These are phyloP conservation scores for Vulpes ferrilata DNA, from an alignment of 2,113 vertebrate species.

Conservation along the genomic window DNA sequence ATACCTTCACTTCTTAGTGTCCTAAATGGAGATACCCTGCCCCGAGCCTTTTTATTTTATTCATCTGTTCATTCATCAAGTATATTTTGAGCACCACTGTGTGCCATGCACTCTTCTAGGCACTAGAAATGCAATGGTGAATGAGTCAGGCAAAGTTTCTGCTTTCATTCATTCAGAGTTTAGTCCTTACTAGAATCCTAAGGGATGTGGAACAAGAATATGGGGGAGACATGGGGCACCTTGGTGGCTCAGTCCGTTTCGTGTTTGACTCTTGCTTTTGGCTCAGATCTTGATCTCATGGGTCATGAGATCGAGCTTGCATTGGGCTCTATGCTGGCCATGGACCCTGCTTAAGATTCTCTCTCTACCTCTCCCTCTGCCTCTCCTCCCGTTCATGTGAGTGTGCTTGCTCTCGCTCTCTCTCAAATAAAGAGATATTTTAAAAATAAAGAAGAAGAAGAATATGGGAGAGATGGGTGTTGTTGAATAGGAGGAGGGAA, in stretches of 20 bases:
- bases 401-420: neutral
- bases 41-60: conserved; percentile 14
- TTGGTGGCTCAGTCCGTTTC: neutral
- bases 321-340: neutral
- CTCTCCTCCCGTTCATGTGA: neutral
- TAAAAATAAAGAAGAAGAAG: too few relatives aligned
- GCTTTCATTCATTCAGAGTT: conserved; percentile 2
- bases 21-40: neutral
- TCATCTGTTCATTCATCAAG: conserved; percentile 4
- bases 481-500: too few relatives aligned
- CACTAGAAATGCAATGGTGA: neutral
- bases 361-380: neutral
- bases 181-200: neutral
- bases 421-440: neutral
- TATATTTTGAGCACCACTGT: neutral
- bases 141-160: neutral
- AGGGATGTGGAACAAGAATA: neutral
- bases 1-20: neutral
- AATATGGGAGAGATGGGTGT: too few relatives aligned
- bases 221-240: neutral
- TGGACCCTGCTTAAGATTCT: neutral
- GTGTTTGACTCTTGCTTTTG: neutral
- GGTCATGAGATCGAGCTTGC: neutral
- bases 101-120: neutral
- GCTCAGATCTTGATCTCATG: neutral